phyloP scores from a whole-genome alignment of 2,797 vertebrate genomes.

The Crocidura indochinensis region DNA sequence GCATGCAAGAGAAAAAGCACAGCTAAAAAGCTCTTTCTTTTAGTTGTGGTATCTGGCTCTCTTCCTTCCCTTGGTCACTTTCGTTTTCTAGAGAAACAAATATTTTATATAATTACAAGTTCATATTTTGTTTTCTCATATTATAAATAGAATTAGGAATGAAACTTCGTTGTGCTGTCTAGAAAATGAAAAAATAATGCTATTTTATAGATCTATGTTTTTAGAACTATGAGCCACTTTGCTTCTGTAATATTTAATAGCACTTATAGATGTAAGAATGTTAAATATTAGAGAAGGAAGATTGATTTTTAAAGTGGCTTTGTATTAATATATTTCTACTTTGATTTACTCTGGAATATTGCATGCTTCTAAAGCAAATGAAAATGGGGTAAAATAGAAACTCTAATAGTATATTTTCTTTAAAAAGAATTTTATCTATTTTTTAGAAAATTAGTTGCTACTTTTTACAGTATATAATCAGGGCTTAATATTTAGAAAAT shows the following conservation, averaged over 20 bases:
- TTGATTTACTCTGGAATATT: background rate
- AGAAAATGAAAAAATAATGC: background rate
- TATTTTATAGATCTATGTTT: conserved; percentile 2
- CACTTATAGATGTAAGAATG: conserved; percentile 59
- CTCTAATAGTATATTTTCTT: conserved; percentile 30
- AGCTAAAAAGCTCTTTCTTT: background rate
- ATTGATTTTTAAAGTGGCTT: conserved; percentile 36
- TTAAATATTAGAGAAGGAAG: background rate
- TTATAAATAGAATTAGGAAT: conserved; percentile 3
- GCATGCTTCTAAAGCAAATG: background rate
- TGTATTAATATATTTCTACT: conserved; percentile 17
- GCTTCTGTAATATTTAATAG: background rate
- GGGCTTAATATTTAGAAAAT: background rate
- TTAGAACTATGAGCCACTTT: background rate
- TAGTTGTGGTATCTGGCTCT: rapidly evolving
- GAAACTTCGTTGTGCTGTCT: background rate
- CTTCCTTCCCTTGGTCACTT: background rate
- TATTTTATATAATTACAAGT: background rate
- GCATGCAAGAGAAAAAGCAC: background rate
- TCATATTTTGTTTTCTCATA: conserved; percentile 31
- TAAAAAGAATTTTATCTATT: conserved; percentile 35
- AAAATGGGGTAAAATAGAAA: conserved; percentile 42
- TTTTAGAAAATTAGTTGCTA: conserved; percentile 24
- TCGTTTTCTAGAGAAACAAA: background rate
- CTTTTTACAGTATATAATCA: conserved; percentile 11